phyloP scores from a whole-genome alignment of 2,797 vertebrate species.

The Pampus argenteus region DNA sequence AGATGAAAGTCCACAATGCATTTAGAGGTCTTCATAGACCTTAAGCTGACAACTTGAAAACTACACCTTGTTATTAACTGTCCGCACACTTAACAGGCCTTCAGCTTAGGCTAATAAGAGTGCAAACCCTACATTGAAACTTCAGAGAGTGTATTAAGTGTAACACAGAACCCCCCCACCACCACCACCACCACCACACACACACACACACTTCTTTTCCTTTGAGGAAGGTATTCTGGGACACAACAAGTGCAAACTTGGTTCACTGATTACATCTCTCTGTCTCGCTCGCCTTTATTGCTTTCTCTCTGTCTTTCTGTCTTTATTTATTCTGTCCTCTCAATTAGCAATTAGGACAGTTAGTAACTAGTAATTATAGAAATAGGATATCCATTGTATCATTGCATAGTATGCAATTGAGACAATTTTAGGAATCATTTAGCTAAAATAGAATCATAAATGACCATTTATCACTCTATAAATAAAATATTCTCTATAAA shows the following conservation, averaged over 20 bases:
- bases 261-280: slow-evolving; percentile 78
- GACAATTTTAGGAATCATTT: slow-evolving; percentile 32
- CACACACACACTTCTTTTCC: slow-evolving; percentile 42
- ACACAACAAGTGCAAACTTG: slow-evolving; percentile 84
- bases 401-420: slow-evolving; percentile 13
- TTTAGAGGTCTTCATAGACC: slow-evolving; percentile 81
- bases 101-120: slow-evolving; percentile 85
- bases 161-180: slow-evolving; percentile 64
- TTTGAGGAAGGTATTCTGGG: slow-evolving; percentile 80
- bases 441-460: slow-evolving; percentile 9
- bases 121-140: slow-evolving; percentile 79
- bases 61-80: slow-evolving; percentile 85
- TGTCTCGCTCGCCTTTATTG: slow-evolving; percentile 65
- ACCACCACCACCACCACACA: no score
- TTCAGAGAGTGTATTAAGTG: slow-evolving; percentile 82
- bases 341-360: slow-evolving; percentile 73
- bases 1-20: slow-evolving; percentile 84
- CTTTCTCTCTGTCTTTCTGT: slow-evolving; percentile 60
- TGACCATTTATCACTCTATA: slow-evolving; percentile 5
- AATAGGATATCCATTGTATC: slow-evolving; percentile 42
- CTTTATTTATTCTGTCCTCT: slow-evolving; percentile 59
- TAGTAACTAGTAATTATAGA: slow-evolving; percentile 47
- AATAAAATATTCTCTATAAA: background rate
- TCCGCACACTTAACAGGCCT: slow-evolving; percentile 82
- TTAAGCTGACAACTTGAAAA: slow-evolving; percentile 82